phyloP scores from a whole-genome alignment of 2,113 vertebrate species.

The Clarias magur region DNA sequence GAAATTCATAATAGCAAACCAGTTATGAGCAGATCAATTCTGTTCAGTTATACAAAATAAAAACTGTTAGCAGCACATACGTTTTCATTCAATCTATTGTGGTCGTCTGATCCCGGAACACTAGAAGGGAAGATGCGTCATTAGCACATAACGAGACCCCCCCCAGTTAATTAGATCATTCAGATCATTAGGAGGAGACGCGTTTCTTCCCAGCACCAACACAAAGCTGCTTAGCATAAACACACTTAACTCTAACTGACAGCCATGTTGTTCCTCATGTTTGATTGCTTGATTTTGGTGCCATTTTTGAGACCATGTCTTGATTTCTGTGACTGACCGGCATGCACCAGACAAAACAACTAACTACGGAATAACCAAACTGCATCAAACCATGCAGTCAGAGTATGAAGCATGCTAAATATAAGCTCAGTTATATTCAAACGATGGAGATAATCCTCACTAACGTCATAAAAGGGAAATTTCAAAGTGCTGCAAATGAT shows the following conservation, averaged over 20 bases:
- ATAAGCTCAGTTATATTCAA: background rate
- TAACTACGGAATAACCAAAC: background rate
- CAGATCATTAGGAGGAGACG: background rate
- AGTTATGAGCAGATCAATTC: background rate
- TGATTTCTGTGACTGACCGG: background rate
- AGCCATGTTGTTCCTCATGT: background rate
- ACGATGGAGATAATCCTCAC: background rate
- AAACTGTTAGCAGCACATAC: background rate
- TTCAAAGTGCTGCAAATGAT: background rate
- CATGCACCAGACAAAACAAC: background rate
- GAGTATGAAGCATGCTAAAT: background rate
- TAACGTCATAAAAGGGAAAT: background rate
- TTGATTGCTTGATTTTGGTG: background rate
- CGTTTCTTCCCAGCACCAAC: background rate
- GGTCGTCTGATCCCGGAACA: background rate
- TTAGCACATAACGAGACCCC: background rate
- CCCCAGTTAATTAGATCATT: conserved; percentile 14
- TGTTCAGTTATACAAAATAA: background rate
- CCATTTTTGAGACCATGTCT: background rate
- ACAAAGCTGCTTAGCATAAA: conserved; percentile 7
- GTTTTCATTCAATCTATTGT: background rate
- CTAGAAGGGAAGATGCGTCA: background rate
- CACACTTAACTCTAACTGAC: background rate
- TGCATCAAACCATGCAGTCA: too few species aligned
- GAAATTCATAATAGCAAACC: background rate